Evolutionary conservation across 2,888 invertebrate genomes (phyloP), one percentile per base, ranked within the genome.

Genomic region (Siphonodentalium dalli): DNA sequence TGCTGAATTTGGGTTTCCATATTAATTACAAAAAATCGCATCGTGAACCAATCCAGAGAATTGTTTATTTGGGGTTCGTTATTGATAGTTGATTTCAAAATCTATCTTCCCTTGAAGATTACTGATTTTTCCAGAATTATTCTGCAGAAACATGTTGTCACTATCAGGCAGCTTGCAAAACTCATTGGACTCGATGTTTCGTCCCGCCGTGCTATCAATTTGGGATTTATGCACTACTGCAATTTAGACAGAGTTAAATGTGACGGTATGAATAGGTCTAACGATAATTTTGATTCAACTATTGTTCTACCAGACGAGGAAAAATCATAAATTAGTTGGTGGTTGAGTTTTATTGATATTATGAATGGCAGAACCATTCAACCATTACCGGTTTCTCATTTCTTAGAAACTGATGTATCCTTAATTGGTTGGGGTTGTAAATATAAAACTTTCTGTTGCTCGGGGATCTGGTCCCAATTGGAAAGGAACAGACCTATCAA

Each of bases 241-340:
- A 18, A 18, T 24, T 29, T 21, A 27, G 48, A 48, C 20, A 48
- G 28, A n/a, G 21, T 35, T 23, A 48, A 48, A 28, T 24, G 26
- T n/a, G n/a, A 18, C n/a, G 27, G 27, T 24, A 27, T 48, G 11
- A 48, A 48, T 40, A 7, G 11, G 15, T n/a, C 39, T 21, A 23
- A 40, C 20, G 38, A 29, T n/a, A 48, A 48, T 43, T 48, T 48
- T 48, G 48, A 48, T 11, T 24, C 42, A 15, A 43, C 23, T 18
- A 41, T 48, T 18, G 27, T n/a, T n/a, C n/a, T n/a, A n/a, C n/a
- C n/a, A n/a, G n/a, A n/a, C n/a, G n/a, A n/a, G n/a, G n/a, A n/a
- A n/a, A n/a, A n/a, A n/a, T n/a, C n/a, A n/a, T n/a, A n/a, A n/a
- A n/a, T n/a, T n/a, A n/a, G n/a, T n/a, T n/a, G n/a, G n/a, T n/a